phyloP scores from a whole-genome alignment of 2,888 invertebrate species.

The Leptinotarsa peninsularis region DNA sequence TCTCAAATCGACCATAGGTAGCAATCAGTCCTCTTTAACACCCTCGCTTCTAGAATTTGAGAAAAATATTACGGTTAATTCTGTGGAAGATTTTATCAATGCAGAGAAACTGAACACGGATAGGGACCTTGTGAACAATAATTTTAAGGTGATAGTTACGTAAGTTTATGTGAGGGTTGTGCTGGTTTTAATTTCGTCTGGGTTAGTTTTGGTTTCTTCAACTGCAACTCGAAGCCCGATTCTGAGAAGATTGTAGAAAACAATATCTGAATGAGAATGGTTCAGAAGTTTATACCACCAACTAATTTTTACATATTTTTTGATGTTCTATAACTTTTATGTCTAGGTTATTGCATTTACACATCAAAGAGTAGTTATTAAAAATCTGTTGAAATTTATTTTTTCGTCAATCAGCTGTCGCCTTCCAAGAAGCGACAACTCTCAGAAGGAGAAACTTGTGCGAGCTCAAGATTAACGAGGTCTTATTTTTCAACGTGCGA shows the following conservation, averaged over 20 bases:
- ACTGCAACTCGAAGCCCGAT: not conserved
- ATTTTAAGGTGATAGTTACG: constrained; percentile 23
- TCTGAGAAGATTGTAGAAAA: not conserved
- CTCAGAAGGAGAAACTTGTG: too few relatives aligned
- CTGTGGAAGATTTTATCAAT: constrained; percentile 53
- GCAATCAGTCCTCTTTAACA: constrained; percentile 47
- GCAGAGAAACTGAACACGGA: constrained; percentile 53
- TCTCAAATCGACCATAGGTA: constrained; percentile 25
- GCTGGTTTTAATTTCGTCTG: not conserved
- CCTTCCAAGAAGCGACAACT: too few relatives aligned
- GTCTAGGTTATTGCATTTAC: too few relatives aligned
- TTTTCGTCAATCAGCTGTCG: too few relatives aligned
- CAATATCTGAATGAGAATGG: too few relatives aligned
- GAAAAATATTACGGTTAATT: constrained; percentile 46
- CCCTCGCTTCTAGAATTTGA: constrained; percentile 52
- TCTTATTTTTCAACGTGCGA: too few relatives aligned
- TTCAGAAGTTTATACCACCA: too few relatives aligned
- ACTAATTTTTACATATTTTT: too few relatives aligned
- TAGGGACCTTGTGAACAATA: constrained; percentile 34
- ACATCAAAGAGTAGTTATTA: too few relatives aligned
- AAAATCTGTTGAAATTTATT: too few relatives aligned
- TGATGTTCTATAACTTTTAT: too few relatives aligned
- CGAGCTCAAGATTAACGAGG: too few relatives aligned
- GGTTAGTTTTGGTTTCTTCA: not conserved
- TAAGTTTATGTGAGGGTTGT: constrained; percentile 5